A percentile compares a stretch with the other conserved stretches of the same genome.
These are phyloP conservation scores for Trematomus loennbergii DNA, from an alignment of 2,113 vertebrate genomes.

Conservation along the genomic window DNA sequence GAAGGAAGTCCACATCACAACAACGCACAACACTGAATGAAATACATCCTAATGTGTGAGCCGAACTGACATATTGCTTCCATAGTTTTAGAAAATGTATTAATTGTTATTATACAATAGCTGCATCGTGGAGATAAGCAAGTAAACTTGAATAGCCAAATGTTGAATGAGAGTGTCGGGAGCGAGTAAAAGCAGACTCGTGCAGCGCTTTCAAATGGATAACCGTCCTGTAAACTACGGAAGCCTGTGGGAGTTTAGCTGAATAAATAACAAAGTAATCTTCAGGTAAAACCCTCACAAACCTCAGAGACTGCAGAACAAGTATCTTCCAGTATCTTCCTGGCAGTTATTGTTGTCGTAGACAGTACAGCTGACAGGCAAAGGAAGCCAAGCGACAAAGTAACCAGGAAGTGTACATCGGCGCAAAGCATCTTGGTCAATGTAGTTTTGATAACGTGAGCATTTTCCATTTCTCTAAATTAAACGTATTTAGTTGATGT, in stretches of 20 bases:
- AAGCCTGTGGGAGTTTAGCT: background rate
- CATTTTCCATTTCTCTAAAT: background rate
- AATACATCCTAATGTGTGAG: background rate
- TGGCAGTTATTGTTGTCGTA: constrained; percentile 19
- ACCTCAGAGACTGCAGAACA: background rate
- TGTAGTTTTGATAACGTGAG: constrained; percentile 29
- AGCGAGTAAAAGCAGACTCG: background rate
- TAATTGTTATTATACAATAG: background rate
- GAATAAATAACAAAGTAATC: background rate
- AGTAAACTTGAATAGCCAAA: background rate
- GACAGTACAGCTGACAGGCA: constrained; percentile 17
- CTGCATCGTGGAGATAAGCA: background rate
- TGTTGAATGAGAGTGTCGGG: constrained; percentile 15
- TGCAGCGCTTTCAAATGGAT: background rate
- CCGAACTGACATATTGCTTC: background rate
- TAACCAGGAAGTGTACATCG: constrained; percentile 62
- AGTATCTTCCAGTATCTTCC: background rate
- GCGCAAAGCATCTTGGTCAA: constrained; percentile 62
- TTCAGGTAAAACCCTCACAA: background rate
- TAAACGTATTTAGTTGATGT: too few relatives aligned
- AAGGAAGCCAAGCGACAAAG: constrained; percentile 24
- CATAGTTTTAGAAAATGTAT: accelerated
- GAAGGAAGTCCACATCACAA: background rate
- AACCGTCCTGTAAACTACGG: background rate
- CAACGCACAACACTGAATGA: background rate